phyloP scores from a whole-genome alignment of 2,888 invertebrate species.

The Synergus japonicus region DNA sequence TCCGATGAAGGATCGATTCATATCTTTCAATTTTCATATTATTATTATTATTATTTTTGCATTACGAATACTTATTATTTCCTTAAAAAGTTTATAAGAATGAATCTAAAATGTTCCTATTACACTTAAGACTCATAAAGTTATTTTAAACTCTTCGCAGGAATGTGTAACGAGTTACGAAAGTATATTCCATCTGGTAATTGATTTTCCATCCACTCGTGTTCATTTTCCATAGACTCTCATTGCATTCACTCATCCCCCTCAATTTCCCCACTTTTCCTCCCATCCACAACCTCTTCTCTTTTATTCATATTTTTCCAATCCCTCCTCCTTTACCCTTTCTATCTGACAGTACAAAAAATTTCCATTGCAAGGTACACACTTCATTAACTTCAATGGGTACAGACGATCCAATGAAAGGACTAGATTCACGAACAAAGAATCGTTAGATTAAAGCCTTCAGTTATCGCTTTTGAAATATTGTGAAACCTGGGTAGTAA shows the following conservation, averaged over 20 bases:
- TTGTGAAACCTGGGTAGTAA: background rate
- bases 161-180: constrained; percentile 55
- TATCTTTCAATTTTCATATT: background rate
- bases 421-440: constrained; percentile 7
- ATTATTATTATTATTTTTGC: background rate
- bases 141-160: constrained; percentile 13
- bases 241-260: constrained; percentile 43
- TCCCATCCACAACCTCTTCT: background rate
- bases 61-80: background rate
- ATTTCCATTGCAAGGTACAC: background rate
- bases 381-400: constrained; percentile 45
- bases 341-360: background rate
- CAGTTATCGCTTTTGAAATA: constrained; percentile 17
- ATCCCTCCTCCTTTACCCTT: background rate
- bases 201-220: constrained; percentile 53
- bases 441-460: constrained; percentile 29
- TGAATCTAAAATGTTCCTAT: background rate
- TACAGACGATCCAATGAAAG: constrained; percentile 43
- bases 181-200: constrained; percentile 48
- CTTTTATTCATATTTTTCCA: constrained; percentile 11
- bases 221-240: constrained; percentile 41
- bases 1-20: background rate
- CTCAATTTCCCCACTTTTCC: constrained; percentile 33
- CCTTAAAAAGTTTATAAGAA: background rate
- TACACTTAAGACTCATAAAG: background rate